A percentile compares a stretch with the other conserved stretches of the same genome.
These are phyloP conservation scores for Aphrophora alni DNA, from an alignment of 2,888 invertebrate genomes.

Conservation along the genomic window DNA sequence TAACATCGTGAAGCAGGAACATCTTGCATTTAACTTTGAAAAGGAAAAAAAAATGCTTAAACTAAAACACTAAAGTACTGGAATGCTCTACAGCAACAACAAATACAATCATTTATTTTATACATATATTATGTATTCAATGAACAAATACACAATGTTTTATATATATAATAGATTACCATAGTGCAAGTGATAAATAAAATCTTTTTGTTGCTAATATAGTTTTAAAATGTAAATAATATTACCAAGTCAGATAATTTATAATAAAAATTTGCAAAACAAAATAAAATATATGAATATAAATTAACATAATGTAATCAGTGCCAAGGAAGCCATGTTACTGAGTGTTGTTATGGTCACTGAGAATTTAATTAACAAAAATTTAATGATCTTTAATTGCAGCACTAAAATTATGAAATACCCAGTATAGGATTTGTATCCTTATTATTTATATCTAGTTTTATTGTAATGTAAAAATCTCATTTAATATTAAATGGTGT, in stretches of 20 bases:
- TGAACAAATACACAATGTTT: neutral
- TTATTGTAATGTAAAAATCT: too few relatives aligned
- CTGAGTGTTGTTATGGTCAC: too few relatives aligned
- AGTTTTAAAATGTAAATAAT: neutral
- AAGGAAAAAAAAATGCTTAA: neutral
- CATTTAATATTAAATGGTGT: too few relatives aligned
- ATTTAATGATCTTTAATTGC: too few relatives aligned
- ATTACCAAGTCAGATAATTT: neutral
- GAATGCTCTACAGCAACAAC: conserved; percentile 4
- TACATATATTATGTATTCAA: neutral
- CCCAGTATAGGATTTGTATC: too few relatives aligned
- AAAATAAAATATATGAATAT: too few relatives aligned
- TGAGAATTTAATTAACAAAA: too few relatives aligned
- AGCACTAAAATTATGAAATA: too few relatives aligned
- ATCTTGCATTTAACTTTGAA: neutral
- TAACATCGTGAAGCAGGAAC: neutral
- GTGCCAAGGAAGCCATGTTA: too few relatives aligned
- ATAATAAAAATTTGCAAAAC: too few relatives aligned
- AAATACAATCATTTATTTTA: neutral
- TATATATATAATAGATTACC: neutral
- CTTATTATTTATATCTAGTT: too few relatives aligned
- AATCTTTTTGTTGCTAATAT: neutral
- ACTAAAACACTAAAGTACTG: neutral
- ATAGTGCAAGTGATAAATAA: neutral
- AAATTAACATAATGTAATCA: too few relatives aligned